A percentile compares a stretch with the other conserved stretches of the same genome.
Conservation (phyloP, 1,140 invertebrate species). For the Calycopis cecrops region DNA sequence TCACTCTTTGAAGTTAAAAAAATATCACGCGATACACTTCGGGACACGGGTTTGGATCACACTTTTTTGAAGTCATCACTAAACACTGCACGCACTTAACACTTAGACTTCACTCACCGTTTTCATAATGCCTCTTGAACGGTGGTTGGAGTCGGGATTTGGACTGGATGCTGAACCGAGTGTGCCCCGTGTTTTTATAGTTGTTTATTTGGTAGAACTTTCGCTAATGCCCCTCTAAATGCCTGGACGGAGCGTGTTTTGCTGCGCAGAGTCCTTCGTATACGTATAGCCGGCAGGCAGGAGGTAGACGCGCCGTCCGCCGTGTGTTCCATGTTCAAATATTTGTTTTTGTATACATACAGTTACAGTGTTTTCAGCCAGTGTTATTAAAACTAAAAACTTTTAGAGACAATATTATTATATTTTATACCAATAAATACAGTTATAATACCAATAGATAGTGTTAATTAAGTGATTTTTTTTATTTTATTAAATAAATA, state of each 20-base stretch:
- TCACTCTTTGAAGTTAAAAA: slow-evolving; percentile 6
- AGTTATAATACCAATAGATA: too few species aligned
- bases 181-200: slow-evolving; percentile 78
- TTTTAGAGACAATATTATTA: too few species aligned
- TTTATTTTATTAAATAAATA: too few species aligned
- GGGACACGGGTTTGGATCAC: slow-evolving; percentile 38
- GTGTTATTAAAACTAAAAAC: background rate
- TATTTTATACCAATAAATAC: too few species aligned
- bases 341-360: slow-evolving; percentile 16
- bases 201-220: slow-evolving; percentile 72
- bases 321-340: slow-evolving; percentile 31
- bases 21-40: slow-evolving; percentile 20
- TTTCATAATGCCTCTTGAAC: slow-evolving; percentile 74
- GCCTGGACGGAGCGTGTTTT: slow-evolving; percentile 51
- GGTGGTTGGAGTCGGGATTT: slow-evolving; percentile 79
- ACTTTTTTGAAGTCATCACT: slow-evolving; percentile 66
- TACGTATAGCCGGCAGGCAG: slow-evolving; percentile 41
- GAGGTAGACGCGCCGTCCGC: slow-evolving; percentile 51
- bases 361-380: slow-evolving; percentile 16
- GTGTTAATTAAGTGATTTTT: too few species aligned
- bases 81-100: slow-evolving; percentile 46
- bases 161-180: slow-evolving; percentile 81
- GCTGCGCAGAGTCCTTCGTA: slow-evolving; percentile 55
- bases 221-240: slow-evolving; percentile 66
- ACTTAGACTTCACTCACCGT: slow-evolving; percentile 74